phyloP scores from a whole-genome alignment of 2,797 vertebrate genomes.

The Melanogrammus aeglefinus region DNA sequence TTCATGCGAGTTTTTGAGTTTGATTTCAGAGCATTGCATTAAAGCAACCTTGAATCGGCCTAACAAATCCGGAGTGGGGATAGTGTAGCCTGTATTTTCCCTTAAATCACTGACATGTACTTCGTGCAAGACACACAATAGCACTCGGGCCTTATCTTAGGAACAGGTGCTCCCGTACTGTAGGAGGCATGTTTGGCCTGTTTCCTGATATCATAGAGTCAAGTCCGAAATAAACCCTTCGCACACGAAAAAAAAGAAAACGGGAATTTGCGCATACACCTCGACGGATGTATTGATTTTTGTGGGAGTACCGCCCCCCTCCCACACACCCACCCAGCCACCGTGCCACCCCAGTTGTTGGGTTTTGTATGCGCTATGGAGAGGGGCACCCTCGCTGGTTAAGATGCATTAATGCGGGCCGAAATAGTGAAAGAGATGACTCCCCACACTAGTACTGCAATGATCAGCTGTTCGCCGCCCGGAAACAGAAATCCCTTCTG shows the following conservation, averaged over 20 bases:
- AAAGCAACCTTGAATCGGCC: neutral
- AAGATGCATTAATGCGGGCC: neutral
- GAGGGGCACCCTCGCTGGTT: neutral
- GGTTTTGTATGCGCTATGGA: neutral
- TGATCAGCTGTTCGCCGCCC: slow-evolving; percentile 51
- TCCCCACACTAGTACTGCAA: slow-evolving; percentile 34
- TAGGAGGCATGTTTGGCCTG: neutral
- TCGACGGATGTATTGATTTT: neutral
- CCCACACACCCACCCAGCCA: too few species aligned
- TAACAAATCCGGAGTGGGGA: neutral
- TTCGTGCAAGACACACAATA: neutral
- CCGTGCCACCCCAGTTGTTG: neutral
- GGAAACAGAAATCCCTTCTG: slow-evolving; percentile 15
- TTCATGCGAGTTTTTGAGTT: neutral
- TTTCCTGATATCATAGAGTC: neutral
- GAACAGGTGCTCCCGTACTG: neutral
- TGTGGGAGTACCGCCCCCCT: neutral
- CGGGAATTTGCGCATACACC: neutral
- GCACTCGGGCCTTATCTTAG: neutral
- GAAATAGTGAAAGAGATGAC: slow-evolving; percentile 30
- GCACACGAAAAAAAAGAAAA: neutral
- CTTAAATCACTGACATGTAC: neutral
- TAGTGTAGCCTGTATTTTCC: neutral
- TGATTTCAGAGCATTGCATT: neutral
- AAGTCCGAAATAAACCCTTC: neutral